A percentile compares a stretch with the other conserved stretches of the same genome.
Conservation (phyloP, 2,113 vertebrate genomes). For the Pelecanus crispus region DNA sequence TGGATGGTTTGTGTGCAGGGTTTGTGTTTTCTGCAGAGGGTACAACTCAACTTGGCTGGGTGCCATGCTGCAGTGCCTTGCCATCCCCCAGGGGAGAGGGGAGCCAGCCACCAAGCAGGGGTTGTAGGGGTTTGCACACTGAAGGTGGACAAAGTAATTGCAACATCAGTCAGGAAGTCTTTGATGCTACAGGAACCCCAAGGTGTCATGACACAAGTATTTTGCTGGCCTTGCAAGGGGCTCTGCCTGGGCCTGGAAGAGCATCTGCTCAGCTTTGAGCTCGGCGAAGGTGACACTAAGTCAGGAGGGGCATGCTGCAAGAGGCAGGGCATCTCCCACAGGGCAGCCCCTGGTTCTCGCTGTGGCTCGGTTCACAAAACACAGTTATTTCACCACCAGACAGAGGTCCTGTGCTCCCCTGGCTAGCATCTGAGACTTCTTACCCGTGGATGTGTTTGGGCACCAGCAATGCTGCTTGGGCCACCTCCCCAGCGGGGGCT, state of each 20-base stretch:
- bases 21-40: neutral
- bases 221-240: neutral
- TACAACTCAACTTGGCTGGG: neutral
- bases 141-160: neutral
- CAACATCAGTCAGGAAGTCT: accelerated
- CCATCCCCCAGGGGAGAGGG: neutral
- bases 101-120: neutral
- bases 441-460: neutral
- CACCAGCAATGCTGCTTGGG: accelerated
- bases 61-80: neutral
- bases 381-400: neutral
- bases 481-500: neutral
- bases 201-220: accelerated
- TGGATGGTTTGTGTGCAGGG: neutral
- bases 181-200: neutral
- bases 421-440: neutral
- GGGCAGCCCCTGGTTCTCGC: neutral
- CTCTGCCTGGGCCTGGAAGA: neutral
- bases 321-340: neutral
- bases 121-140: accelerated
- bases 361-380: neutral
- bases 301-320: neutral
- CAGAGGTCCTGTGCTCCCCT: neutral
- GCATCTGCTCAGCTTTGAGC: neutral
- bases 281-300: accelerated